Base-by-base conservation (phyloP, 2,113 vertebrate species). In the Phalacrocorax carbo region DNA sequence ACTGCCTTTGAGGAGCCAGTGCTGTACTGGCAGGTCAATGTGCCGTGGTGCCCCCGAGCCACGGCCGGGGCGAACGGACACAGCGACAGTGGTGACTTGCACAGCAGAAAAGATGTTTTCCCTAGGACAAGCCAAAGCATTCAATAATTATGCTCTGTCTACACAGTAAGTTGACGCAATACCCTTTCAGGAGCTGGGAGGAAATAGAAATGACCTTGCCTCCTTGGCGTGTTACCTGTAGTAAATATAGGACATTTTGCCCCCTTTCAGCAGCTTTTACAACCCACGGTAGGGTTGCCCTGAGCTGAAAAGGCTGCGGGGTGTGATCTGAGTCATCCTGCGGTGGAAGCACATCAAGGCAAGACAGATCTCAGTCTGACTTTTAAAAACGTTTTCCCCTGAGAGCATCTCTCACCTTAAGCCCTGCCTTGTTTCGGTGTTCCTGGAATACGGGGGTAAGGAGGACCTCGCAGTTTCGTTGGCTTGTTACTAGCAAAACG, bases 1-100 rank as follows among this genome's bases (percentile, higher is more conserved):
- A 7, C 6, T 34, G 14, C 42, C 29, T 27, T 17, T 3, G 21
- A 38, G 55, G 42, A 65, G 36, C 49, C 26, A 14, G 46, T 4
- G 52, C 49, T 17, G 70, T 16, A 3, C 52, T 54, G 3, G 60
- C 0, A 0, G 46, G 13, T 30, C 46, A 11, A 2, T 1, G 6
- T 40, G 29, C 20, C 0, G 0, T 14, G 19, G 34, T 70, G 79
- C 7, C 85, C 32, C 26, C 0, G 0, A 48, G 32, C 54, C 49
- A 11, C 0, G 1, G 27, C 15, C 0, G 8, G 44, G n/a, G 11
- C n/a, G n/a, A 36, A 52, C 55, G 29, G 36, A 30, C 22, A 7
- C 26, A 11, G n/a, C 10, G 20, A 18, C 29, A 15, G 5, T 13
- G 11, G n/a, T 46, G 17, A 38, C 64, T 32, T 71, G n/a, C 69